Evolutionary conservation across 2,113 vertebrate species (phyloP).

Genomic region (Heptranchias perlo): DNA sequence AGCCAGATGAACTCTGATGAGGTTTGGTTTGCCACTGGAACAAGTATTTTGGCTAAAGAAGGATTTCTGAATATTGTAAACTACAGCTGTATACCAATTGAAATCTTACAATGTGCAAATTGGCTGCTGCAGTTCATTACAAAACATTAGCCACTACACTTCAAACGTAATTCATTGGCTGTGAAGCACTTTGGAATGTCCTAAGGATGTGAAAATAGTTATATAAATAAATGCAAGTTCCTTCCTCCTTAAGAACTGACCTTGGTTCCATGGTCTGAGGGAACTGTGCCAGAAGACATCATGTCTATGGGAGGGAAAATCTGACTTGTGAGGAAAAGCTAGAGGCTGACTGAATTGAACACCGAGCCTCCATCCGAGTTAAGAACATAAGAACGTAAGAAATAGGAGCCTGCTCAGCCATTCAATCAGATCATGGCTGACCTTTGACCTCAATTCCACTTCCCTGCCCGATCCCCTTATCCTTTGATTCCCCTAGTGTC

Average conservation of each 20-base stretch:
- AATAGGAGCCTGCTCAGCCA: too few relatives aligned
- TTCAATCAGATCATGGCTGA: too few relatives aligned
- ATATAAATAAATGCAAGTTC: not conserved
- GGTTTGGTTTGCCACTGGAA: not conserved
- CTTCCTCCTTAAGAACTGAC: too few relatives aligned
- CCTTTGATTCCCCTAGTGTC: too few relatives aligned
- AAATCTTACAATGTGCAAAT: not conserved
- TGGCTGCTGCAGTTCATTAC: not conserved
- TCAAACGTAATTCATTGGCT: too few relatives aligned
- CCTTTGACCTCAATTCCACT: too few relatives aligned
- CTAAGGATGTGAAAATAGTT: not conserved
- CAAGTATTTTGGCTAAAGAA: not conserved
- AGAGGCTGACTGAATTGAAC: not conserved
- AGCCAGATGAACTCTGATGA: not conserved
- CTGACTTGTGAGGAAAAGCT: not conserved
- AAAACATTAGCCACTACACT: not conserved
- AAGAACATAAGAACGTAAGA: too few relatives aligned
- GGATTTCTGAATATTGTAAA: not conserved
- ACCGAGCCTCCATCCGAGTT: too few relatives aligned
- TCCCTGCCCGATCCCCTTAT: too few relatives aligned
- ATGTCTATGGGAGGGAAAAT: not conserved
- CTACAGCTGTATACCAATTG: not conserved
- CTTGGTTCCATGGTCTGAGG: too few relatives aligned
- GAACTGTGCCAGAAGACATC: too few relatives aligned
- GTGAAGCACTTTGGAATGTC: not conserved